Evolutionary conservation across 2,797 vertebrate species (phyloP), one percentile per base, ranked within the genome.

Genomic region (Channa striata): DNA sequence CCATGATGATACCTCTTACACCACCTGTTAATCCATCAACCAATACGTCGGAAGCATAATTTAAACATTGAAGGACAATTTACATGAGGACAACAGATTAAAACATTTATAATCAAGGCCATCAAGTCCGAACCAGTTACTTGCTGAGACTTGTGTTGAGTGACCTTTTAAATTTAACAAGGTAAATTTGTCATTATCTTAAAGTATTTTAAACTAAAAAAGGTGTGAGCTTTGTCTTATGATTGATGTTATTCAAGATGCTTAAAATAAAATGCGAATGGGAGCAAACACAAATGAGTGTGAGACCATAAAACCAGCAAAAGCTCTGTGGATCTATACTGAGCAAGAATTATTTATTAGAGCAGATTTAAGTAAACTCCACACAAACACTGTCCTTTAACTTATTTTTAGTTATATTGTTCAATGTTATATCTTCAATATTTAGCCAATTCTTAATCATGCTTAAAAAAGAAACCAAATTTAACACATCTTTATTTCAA

Each of bases 381-480:
- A 13, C 36, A 49, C 11, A 40, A 46, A 36, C 8, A 44, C 43
- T 44, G 19, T 19, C 9, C 8, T 44, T 58, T 1, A 40, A 23
- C 25, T 23, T 39, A 2, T 44, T 7, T 44, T 19, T 34, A 19
- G 20, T n/a, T 39, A 48, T 14, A 46, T 21, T 40, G 36, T 17
- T 33, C 34, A 16, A n/a, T 37, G 12, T 56, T n/a, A n/a, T n/a
- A n/a, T n/a, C n/a, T n/a, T 40, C 30, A 39, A 42, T 10, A 4
- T 53, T 62, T 53, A 71, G 70, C 76, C 37, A 76, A 72, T 84
- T 50, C 78, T 86, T 82, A 86, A 88, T 56, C 64, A 50, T 70
- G 56, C 46, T 33, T 30, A 44, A 23, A 37, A 85, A n/a, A n/a
- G n/a, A n/a, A n/a, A n/a, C n/a, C n/a, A n/a, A n/a, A n/a, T n/a